Base-by-base conservation (phyloP, 1,140 invertebrate genomes). In the Drosophila micromelanica region DNA sequence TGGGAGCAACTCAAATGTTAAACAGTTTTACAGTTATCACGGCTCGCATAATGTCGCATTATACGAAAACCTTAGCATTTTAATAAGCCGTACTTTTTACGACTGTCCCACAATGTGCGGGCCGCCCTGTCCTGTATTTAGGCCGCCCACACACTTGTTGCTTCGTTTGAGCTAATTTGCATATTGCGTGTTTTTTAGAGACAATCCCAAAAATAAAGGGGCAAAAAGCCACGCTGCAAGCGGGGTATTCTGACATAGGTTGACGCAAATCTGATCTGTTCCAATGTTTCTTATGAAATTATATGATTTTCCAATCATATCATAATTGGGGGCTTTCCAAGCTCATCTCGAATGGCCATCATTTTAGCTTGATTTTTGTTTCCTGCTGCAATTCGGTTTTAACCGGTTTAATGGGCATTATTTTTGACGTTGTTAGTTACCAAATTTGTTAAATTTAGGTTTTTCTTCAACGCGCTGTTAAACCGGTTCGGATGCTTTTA, bases 311-410 rank as follows among this genome's bases (percentile, higher is more conserved):
- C 6, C 32, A 23, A 23, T 46, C 0, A 23, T 5, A n/a, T 52
- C 15, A 7, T 6, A 37, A 51, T 35, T 9, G 12, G 32, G 51
- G 37, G 37, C 38, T 8, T 38, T 38, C 11, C 40, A 30, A 62
- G 15, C 20, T 46, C 12, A 49, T 30, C 9, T 13, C 5, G 5
- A 32, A 13, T 3, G 12, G 15, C 37, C 17, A 0, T 12, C 15
- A 5, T 27, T 27, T 27, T 27, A 20, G 13, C 7, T 20, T 46
- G 35, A 1, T 60, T 38, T 5, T 4, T 37, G 15, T 57, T 72
- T 72, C 51, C 61, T 52, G 54, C 15, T 71, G 68, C 63, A 72
- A 17, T 67, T 67, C 42, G 38, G 46, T 52, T 59, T 54, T 6
- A 57, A 59, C 69, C 62, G 63, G 69, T 72, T 70, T 9, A 9